Evolutionary conservation across 2,888 invertebrate species (phyloP).

Genomic region (Acleris holmiana): DNA sequence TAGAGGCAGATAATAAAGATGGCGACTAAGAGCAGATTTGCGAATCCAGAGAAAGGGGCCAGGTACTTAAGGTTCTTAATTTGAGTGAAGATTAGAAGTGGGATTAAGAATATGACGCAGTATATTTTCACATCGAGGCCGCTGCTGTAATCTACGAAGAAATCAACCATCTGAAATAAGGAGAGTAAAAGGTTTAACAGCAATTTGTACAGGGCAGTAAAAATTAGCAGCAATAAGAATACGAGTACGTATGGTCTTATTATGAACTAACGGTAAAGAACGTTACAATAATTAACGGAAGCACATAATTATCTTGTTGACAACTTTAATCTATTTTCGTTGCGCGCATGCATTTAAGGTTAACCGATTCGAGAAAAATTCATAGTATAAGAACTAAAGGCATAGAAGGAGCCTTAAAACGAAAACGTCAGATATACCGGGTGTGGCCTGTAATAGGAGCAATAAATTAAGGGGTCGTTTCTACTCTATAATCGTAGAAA

Average conservation of each 20-base stretch:
- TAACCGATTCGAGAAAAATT: slow-evolving; percentile 5
- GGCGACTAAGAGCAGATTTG: slow-evolving; percentile 91
- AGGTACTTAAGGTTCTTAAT: slow-evolving; percentile 92
- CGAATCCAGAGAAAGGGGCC: slow-evolving; percentile 94
- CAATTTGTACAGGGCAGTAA: too few species aligned
- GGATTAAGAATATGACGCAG: slow-evolving; percentile 70
- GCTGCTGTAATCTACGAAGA: slow-evolving; percentile 50
- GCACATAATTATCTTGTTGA: slow-evolving; percentile 14
- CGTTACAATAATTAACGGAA: neutral
- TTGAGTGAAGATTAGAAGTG: slow-evolving; percentile 73
- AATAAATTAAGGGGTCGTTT: too few species aligned
- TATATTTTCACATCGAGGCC: slow-evolving; percentile 60
- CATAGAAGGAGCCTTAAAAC: too few species aligned
- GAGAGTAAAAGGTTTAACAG: too few species aligned
- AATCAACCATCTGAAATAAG: slow-evolving; percentile 66
- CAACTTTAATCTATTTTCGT: slow-evolving; percentile 23
- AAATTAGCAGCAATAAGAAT: neutral
- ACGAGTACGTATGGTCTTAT: too few species aligned
- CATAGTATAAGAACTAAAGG: too few species aligned
- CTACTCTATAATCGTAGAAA: too few species aligned
- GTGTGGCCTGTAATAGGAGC: too few species aligned
- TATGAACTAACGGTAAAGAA: neutral
- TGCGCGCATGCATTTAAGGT: slow-evolving; percentile 3
- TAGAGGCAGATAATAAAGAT: slow-evolving; percentile 93
- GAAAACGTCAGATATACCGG: too few species aligned